phyloP scores from a whole-genome alignment of 2,797 vertebrate genomes.

The Synaphobranchus kaupii region DNA sequence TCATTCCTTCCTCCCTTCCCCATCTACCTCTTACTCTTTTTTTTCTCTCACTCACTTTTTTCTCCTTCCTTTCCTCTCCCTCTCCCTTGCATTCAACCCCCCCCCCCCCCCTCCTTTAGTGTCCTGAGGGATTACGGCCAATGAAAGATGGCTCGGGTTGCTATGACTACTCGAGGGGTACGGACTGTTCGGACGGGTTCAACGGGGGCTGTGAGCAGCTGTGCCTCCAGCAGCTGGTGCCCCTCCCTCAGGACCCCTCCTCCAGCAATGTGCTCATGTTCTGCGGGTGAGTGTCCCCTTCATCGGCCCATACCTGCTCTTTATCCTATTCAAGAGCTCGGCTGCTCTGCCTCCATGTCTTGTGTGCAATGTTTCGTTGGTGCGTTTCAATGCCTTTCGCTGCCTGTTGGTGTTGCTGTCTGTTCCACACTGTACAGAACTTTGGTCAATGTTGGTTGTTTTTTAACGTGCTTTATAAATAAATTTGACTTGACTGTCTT shows the following conservation, averaged over 20 bases:
- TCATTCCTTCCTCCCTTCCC: neutral
- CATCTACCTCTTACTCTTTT: neutral
- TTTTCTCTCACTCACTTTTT: slow-evolving; percentile 40
- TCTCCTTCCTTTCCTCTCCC: slow-evolving; percentile 35
- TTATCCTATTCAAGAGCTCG: neutral
- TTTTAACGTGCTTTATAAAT: no score
- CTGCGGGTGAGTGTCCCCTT: slow-evolving; percentile 85
- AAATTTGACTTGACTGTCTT: no score
- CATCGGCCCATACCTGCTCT: neutral
- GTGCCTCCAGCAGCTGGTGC: slow-evolving; percentile 92
- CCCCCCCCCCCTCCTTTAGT: slow-evolving; percentile 66
- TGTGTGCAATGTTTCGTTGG: neutral
- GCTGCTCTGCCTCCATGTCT: neutral
- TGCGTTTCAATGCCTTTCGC: neutral
- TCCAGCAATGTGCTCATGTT: slow-evolving; percentile 98
- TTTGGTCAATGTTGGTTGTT: no score
- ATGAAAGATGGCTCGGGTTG: slow-evolving; percentile 98
- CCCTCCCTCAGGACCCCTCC: slow-evolving; percentile 82
- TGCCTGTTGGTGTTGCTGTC: neutral
- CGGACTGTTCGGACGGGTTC: slow-evolving; percentile 96
- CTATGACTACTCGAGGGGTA: slow-evolving; percentile 95
- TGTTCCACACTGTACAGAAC: no score
- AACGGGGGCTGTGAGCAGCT: slow-evolving; percentile 98
- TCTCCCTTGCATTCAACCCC: slow-evolving; percentile 6
- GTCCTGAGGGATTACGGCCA: slow-evolving; percentile 89